Conservation (phyloP, 2,797 vertebrate genomes). For the Calcarius lapponicus region DNA sequence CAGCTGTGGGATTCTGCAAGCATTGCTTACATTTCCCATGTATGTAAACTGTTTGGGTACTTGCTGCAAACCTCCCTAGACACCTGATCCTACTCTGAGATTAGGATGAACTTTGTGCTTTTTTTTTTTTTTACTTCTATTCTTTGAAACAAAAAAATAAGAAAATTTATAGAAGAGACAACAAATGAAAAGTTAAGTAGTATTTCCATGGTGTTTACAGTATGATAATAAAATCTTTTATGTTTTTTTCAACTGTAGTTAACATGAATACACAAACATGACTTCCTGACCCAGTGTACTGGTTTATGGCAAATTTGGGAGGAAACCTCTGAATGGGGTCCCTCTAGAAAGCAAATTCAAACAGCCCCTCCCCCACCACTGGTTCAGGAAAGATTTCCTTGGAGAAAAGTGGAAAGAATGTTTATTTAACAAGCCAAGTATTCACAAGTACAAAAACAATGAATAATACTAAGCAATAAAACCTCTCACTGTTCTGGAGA, state of each 20-base stretch:
- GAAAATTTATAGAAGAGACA: not conserved
- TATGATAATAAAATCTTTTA: not conserved
- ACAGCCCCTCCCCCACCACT: too few relatives aligned
- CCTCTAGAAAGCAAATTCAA: not conserved
- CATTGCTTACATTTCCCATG: not conserved
- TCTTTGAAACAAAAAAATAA: not conserved
- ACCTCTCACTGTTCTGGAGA: not conserved
- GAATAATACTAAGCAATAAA: not conserved
- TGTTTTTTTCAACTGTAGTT: not conserved
- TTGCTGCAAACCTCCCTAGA: not conserved
- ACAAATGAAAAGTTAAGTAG: not conserved
- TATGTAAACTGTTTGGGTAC: not conserved
- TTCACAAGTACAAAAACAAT: not conserved
- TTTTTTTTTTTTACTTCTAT: not conserved
- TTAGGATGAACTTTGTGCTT: not conserved
- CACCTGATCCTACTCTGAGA: not conserved
- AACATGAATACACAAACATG: not conserved
- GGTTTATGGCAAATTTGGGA: not conserved
- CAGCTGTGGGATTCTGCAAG: not conserved
- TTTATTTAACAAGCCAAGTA: not conserved
- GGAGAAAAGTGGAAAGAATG: not conserved
- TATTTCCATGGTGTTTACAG: not conserved
- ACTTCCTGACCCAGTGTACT: not conserved
- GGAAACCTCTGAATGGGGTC: not conserved
- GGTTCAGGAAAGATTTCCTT: not conserved